phyloP scores from a whole-genome alignment of 2,888 invertebrate genomes.

The Coecobrya sp. region DNA sequence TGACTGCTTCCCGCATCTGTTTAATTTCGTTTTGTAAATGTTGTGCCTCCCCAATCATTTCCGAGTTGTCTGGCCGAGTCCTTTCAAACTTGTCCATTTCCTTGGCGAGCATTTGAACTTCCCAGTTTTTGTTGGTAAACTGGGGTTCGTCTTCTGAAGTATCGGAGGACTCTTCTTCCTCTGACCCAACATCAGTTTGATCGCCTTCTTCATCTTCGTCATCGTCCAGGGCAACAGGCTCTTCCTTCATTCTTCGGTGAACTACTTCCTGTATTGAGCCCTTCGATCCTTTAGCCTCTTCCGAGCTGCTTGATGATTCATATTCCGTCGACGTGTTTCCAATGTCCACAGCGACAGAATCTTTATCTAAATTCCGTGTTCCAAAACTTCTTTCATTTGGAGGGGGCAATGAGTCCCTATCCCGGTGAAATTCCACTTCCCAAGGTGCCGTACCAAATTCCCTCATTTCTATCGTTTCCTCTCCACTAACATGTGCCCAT shows the following conservation, averaged over 20 bases:
- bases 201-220: constrained; percentile 82
- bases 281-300: constrained; percentile 64
- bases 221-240: constrained; percentile 69
- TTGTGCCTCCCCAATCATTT: constrained; percentile 84
- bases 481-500: constrained; percentile 92
- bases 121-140: constrained; percentile 89
- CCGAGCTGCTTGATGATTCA: constrained; percentile 81
- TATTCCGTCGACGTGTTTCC: constrained; percentile 85
- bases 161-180: constrained; percentile 82
- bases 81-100: constrained; percentile 90
- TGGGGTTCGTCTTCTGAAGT: constrained; percentile 72
- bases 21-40: constrained; percentile 86
- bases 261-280: constrained; percentile 63
- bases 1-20: constrained; percentile 85
- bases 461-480: constrained; percentile 91
- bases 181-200: constrained; percentile 86
- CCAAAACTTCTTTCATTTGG: constrained; percentile 77
- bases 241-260: constrained; percentile 75
- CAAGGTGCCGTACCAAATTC: constrained; percentile 89
- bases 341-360: constrained; percentile 84
- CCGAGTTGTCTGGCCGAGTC: constrained; percentile 85
- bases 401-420: constrained; percentile 84
- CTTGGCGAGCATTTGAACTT: constrained; percentile 93
- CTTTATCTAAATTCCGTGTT: constrained; percentile 74
- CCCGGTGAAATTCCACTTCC: constrained; percentile 88